Evolutionary conservation across 2,888 invertebrate genomes (phyloP), one percentile per base, ranked within the genome.

Genomic region (Ectobius pallidus): DNA sequence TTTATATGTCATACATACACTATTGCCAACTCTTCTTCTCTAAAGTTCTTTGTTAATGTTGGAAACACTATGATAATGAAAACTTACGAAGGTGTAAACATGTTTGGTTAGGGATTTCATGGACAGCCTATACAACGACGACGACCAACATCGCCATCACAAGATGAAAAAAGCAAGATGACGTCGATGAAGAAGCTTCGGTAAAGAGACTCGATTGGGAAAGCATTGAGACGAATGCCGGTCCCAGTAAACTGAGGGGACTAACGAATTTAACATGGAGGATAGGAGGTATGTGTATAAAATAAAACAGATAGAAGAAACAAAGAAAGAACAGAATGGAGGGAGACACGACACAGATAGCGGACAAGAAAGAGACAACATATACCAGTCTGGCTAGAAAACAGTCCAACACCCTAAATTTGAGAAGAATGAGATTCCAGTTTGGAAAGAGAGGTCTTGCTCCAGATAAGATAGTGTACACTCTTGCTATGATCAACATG

Each of bases 231-330:
- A 1, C n/a, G 58, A n/a, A n/a, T 9, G 58, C 27, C 27, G 58
- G 58, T 11, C 58, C 30, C 18, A 2, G 4, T n/a, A 14, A 58
- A 58, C 25, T 34, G 27, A 6, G n/a, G n/a, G 1, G 58, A 58
- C 30, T 58, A 58, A 30, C 58, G 58, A 58, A 58, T 58, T 58
- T 58, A 58, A 58, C 58, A 58, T 30, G 58, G 58, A 58, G 58
- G 27, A 30, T 2, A 58, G 30, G 27, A 58, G 52, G 52, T 25
- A 52, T 52, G 52, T 52, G 52, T 25, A 58, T 58, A 25, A 55
- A 55, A 55, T 49, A 55, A 55, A 55, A 22, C 20, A 25, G 11
- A 52, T 52, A 52, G n/a, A 58, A 58, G 58, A 58, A 55, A 58
- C 58, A 58, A 58, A 58, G 58, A 58, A 58, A 58, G 58, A 52